These are phyloP conservation scores for Sebastiscus albofasciatus DNA, from an alignment of 2,797 vertebrate species.

Conservation along the genomic window DNA sequence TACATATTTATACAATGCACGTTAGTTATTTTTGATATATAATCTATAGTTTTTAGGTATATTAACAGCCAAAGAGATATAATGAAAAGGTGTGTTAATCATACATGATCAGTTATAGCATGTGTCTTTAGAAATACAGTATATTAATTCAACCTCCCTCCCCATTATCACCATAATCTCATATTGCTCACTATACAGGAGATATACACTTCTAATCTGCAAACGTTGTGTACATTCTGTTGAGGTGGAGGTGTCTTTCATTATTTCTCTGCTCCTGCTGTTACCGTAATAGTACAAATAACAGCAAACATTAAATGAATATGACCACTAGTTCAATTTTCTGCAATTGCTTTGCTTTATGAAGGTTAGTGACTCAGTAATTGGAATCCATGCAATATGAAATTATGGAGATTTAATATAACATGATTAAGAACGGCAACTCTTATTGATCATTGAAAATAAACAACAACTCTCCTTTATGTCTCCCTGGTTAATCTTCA, in stretches of 20 bases:
- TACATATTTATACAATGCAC: not conserved
- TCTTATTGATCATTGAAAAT: conserved; percentile 49
- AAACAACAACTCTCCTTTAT: conserved; percentile 33
- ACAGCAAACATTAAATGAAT: not conserved
- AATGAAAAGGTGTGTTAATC: not conserved
- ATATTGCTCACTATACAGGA: not conserved
- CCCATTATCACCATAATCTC: not conserved
- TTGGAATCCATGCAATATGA: conserved; percentile 19
- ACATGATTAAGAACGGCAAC: conserved; percentile 52
- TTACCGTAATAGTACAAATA: not conserved
- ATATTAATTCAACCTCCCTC: not conserved
- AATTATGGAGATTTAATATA: conserved; percentile 43
- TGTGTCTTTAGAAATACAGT: not conserved
- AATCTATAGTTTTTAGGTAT: not conserved
- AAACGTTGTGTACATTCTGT: not conserved
- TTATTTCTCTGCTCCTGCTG: not conserved
- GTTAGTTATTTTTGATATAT: not conserved
- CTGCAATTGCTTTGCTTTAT: not conserved
- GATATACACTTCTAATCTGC: not conserved
- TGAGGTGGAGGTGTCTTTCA: not conserved
- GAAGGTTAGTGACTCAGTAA: conserved; percentile 9
- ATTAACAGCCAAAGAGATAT: not conserved
- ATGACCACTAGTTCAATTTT: not conserved
- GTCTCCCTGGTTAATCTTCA: conserved; percentile 28
- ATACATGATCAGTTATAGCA: not conserved